A percentile compares a stretch with the other conserved stretches of the same genome.
Evolutionary conservation across 2,888 invertebrate genomes (phyloP).

Genomic region (Aphodius granarius): DNA sequence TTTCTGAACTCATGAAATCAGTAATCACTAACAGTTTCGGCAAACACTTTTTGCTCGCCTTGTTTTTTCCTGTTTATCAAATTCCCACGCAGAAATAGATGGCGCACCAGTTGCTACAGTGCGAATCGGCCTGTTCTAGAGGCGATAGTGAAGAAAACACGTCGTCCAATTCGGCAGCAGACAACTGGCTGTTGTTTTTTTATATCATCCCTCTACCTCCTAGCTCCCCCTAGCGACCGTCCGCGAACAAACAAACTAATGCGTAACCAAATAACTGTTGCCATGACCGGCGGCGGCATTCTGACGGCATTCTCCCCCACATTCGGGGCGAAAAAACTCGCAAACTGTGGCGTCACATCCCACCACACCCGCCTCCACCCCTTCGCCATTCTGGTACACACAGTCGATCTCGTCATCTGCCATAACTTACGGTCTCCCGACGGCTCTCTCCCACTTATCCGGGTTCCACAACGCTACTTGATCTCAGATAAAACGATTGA

Average conservation of each 20-base stretch:
- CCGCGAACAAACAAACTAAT: slow-evolving; percentile 35
- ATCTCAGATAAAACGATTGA: not conserved
- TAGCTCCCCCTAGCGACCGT: slow-evolving; percentile 24
- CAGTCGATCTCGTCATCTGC: not conserved
- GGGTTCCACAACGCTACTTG: not conserved
- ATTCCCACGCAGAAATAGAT: not conserved
- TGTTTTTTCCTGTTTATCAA: not conserved
- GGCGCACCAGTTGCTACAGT: slow-evolving; percentile 6
- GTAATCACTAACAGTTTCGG: not conserved
- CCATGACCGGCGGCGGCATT: slow-evolving; percentile 30
- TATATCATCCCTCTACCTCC: not conserved
- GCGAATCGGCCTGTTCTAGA: not conserved
- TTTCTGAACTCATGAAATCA: not conserved
- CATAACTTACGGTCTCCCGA: not conserved
- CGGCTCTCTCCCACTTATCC: not conserved
- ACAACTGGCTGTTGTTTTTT: slow-evolving; percentile 7
- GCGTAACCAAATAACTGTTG: slow-evolving; percentile 39
- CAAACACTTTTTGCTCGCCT: not conserved
- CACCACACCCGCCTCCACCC: not conserved
- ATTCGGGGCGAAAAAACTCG: not conserved
- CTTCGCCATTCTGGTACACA: not conserved
- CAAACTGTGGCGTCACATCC: not conserved
- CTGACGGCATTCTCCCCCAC: not conserved
- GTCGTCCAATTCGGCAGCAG: slow-evolving; percentile 1
- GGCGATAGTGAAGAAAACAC: slow-evolving; percentile 7